Evolutionary conservation across 2,797 vertebrate genomes (phyloP).

Genomic region (Bovichtus diacanthus): DNA sequence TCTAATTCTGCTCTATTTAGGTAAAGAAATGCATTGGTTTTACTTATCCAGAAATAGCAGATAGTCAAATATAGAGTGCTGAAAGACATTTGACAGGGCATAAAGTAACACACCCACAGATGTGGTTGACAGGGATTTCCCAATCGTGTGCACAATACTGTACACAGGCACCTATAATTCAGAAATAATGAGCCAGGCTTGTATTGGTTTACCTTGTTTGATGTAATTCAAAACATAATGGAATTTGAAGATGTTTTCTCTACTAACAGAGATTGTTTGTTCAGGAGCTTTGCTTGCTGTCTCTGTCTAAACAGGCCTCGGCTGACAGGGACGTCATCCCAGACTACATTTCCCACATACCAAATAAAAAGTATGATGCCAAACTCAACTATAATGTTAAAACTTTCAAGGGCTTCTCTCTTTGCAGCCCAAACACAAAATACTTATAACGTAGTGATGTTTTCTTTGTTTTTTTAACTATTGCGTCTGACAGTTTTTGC

Average conservation of each 20-base stretch:
- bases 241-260: constrained; percentile 40
- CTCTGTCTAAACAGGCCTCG: constrained; percentile 44
- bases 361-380: background rate
- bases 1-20: too few relatives aligned
- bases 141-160: constrained; percentile 27
- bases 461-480: too few relatives aligned
- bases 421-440: background rate
- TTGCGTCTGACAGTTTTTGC: background rate
- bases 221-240: constrained; percentile 49
- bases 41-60: background rate
- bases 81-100: background rate
- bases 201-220: constrained; percentile 38
- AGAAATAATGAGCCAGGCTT: constrained; percentile 46
- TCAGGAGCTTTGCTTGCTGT: constrained; percentile 6
- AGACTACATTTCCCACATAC: background rate
- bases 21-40: background rate
- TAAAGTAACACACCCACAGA: constrained; percentile 10
- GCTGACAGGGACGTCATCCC: background rate
- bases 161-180: constrained; percentile 36
- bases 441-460: background rate
- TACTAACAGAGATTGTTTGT: constrained; percentile 13
- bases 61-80: background rate
- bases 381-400: background rate
- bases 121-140: constrained; percentile 29
- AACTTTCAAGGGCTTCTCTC: background rate